Evolutionary conservation across 2,113 vertebrate species (phyloP).

Genomic region (Ptychochromis oligacanthus): DNA sequence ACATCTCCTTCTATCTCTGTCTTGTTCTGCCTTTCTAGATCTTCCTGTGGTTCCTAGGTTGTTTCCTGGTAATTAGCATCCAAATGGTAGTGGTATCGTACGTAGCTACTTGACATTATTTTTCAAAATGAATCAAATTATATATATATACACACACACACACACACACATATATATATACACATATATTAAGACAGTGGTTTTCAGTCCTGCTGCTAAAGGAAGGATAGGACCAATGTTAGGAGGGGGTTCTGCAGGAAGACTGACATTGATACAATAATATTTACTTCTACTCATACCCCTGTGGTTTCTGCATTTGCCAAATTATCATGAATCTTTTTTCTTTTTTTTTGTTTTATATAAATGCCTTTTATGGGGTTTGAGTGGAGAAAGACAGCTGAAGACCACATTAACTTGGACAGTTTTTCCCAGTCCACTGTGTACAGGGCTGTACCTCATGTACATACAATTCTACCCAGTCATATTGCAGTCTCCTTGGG

Average conservation of each 20-base stretch:
- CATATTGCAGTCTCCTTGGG: slow-evolving; percentile 45
- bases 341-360: slow-evolving; percentile 36
- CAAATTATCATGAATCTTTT: slow-evolving; percentile 66
- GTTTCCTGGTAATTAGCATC: slow-evolving; percentile 78
- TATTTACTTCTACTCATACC: slow-evolving; percentile 50
- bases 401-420: slow-evolving; percentile 35
- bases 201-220: slow-evolving; percentile 72
- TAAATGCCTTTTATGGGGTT: slow-evolving; percentile 47
- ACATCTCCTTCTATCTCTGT: slow-evolving; percentile 43
- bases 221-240: slow-evolving; percentile 65
- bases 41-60: slow-evolving; percentile 77
- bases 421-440: slow-evolving; percentile 17
- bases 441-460: slow-evolving; percentile 53
- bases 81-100: slow-evolving; percentile 77
- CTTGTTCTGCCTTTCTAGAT: slow-evolving; percentile 70
- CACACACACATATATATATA: slow-evolving; percentile 76
- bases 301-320: slow-evolving; percentile 62
- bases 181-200: slow-evolving; percentile 54
- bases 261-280: slow-evolving; percentile 36
- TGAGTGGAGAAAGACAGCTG: slow-evolving; percentile 29
- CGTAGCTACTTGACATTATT: slow-evolving; percentile 77
- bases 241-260: slow-evolving; percentile 57
- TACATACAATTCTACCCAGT: slow-evolving; percentile 45
- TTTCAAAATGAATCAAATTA: slow-evolving; percentile 72
- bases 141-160: slow-evolving; percentile 75